These are phyloP conservation scores for Sesamia nonagrioides DNA, from an alignment of 1,140 invertebrate species.

Conservation along the genomic window DNA sequence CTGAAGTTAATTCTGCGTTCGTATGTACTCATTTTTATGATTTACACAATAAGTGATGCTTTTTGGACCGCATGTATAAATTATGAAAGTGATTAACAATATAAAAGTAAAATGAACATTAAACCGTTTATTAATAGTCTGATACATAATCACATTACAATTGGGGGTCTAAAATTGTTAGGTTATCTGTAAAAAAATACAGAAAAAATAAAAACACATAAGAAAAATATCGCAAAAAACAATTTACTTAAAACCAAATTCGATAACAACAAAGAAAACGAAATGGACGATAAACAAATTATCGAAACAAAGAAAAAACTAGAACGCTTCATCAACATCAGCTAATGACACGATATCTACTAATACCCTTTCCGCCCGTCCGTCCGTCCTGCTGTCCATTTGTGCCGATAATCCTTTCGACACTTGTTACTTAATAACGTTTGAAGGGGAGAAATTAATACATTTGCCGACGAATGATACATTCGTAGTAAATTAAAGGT, in stretches of 20 bases:
- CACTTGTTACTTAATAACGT: constrained; percentile 53
- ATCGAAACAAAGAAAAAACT: constrained; percentile 14
- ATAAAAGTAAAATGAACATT: not conserved
- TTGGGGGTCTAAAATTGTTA: not conserved
- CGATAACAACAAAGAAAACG: not conserved
- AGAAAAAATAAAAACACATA: not conserved
- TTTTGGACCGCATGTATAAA: no score
- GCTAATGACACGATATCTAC: constrained; percentile 43
- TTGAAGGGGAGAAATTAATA: constrained; percentile 46
- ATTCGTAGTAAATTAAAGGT: not conserved
- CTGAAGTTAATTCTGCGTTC: not conserved
- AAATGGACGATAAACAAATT: not conserved
- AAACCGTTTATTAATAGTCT: no score
- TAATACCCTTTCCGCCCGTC: constrained; percentile 45
- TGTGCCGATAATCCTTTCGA: constrained; percentile 53
- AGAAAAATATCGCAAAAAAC: no score
- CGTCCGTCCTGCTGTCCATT: constrained; percentile 47
- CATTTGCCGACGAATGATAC: constrained; percentile 34
- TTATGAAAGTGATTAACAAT: not conserved
- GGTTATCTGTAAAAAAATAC: not conserved
- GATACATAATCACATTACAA: no score
- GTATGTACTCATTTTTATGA: no score
- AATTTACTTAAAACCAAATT: not conserved
- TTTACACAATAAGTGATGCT: no score
- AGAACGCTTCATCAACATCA: constrained; percentile 16